Percentiles rank a stretch among this genome's conserved stretches.
These are phyloP conservation scores for Drosophila leonis DNA, from an alignment of 2,888 invertebrate species.

Conservation along the genomic window DNA sequence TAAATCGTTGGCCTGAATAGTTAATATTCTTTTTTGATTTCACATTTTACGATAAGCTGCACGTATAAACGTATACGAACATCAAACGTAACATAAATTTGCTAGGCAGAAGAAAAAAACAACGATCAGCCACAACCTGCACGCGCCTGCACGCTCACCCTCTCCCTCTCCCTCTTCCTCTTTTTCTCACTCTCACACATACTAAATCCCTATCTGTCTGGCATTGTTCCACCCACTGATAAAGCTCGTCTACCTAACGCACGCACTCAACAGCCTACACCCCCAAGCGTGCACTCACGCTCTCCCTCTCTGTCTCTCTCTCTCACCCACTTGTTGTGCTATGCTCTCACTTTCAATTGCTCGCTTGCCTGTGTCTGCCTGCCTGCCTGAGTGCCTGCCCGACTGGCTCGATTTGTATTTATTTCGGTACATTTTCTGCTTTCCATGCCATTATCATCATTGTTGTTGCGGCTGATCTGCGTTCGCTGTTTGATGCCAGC, in stretches of 20 bases:
- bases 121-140: constrained; percentile 31
- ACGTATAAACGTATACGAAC: constrained; percentile 36
- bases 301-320: constrained; percentile 3
- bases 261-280: constrained; percentile 48
- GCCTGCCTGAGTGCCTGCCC: constrained; percentile 8
- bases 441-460: constrained; percentile 57
- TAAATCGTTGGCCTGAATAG: neutral
- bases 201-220: constrained; percentile 8
- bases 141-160: constrained; percentile 28
- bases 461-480: constrained; percentile 53
- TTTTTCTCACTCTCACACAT: neutral
- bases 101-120: constrained; percentile 4
- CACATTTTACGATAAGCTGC: constrained; percentile 19
- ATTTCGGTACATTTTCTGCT: constrained; percentile 48
- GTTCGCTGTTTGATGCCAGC: constrained; percentile 43
- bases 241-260: constrained; percentile 46
- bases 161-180: neutral
- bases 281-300: constrained; percentile 26
- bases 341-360: constrained; percentile 73
- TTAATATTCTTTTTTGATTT: neutral
- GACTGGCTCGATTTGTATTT: constrained; percentile 31
- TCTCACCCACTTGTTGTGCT: constrained; percentile 5
- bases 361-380: constrained; percentile 14
- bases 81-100: constrained; percentile 19
- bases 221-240: constrained; percentile 47